Evolutionary conservation across 2,797 vertebrate species (phyloP), one percentile per base, ranked within the genome.

Genomic region (Dendrocincla fuliginosa): DNA sequence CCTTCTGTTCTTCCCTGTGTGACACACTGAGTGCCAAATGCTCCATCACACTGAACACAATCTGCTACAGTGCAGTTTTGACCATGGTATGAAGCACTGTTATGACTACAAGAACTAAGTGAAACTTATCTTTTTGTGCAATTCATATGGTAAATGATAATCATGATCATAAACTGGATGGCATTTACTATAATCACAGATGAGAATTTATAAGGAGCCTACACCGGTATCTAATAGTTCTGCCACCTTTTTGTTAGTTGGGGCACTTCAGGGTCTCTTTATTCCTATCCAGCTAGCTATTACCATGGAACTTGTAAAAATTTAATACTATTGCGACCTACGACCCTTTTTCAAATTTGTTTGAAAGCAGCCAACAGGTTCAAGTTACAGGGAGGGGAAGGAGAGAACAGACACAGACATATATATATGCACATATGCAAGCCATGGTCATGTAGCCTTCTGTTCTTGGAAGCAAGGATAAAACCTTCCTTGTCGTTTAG

Each of bases 341-440:
- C 73, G 75, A 87, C 68, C 64, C 75, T 69, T 79, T 60, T 79
- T 88, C 63, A 91, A 67, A 82, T 5, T 47, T 70, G 55, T n/a
- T 75, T 82, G 68, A 57, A 59, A 79, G 78, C 25, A 91, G 63
- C 59, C 35, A 73, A 60, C 46, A 73, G 68, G 56, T 63, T 95
- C 87, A 80, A 74, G 69, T 85, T 89, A 78, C 91, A 92, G 75
- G 56, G 84, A 87, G 78, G 59, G 75, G 50, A 84, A 76, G 67
- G 47, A 61, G n/a, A n/a, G 75, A 57, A 30, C 52, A 93, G 39
- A 73, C 49, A 60, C 12, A 50, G 50, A 28, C 37, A 61, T 32
- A 18, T 1, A 18, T 1, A 67, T 8, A 53, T 14, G 42, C 25
- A 77, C 56, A 53, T 16, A 50, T 4, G 0, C 35, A 74, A 28